Percentiles rank a stretch among this genome's conserved stretches.
These are phyloP conservation scores for Tromatobia lineatoria DNA, from an alignment of 2,888 invertebrate species.

Conservation along the genomic window DNA sequence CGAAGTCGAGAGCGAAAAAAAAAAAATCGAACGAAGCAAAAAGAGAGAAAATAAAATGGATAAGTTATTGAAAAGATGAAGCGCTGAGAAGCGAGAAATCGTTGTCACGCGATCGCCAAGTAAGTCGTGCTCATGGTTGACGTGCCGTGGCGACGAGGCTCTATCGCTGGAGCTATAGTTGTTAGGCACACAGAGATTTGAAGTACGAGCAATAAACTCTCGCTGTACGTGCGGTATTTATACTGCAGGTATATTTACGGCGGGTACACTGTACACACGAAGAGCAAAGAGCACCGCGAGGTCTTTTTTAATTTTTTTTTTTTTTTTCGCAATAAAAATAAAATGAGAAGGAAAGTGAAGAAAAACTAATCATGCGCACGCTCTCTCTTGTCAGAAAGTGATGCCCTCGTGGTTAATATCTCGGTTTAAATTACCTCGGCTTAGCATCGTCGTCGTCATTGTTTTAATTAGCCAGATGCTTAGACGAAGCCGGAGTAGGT, in stretches of 20 bases:
- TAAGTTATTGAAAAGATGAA: conserved; percentile 65
- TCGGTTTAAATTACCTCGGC: conserved; percentile 42
- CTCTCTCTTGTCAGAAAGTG: conserved; percentile 58
- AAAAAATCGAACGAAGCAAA: not conserved
- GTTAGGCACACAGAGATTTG: conserved; percentile 55
- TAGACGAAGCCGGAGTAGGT: conserved; percentile 76
- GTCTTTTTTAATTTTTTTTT: not conserved
- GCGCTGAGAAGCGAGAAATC: conserved; percentile 63
- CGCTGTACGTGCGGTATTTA: conserved; percentile 64
- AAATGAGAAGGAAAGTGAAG: conserved; percentile 26
- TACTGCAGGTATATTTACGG: conserved; percentile 57
- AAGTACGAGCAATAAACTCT: conserved; percentile 67
- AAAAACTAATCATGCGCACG: conserved; percentile 54
- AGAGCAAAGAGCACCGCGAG: conserved; percentile 42
- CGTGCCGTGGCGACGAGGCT: conserved; percentile 56
- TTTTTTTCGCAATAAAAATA: conserved; percentile 23
- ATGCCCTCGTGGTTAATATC: conserved; percentile 57
- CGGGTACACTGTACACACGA: conserved; percentile 43
- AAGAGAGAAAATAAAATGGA: conserved; percentile 18
- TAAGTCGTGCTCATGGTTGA: conserved; percentile 65
- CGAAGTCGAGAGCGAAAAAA: conserved; percentile 11
- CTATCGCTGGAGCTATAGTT: conserved; percentile 38
- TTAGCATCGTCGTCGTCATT: conserved; percentile 67
- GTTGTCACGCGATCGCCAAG: conserved; percentile 68
- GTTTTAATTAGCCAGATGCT: conserved; percentile 80